A percentile compares a stretch with the other conserved stretches of the same genome.
phyloP scores from a whole-genome alignment of 2,113 vertebrate genomes.

The Vimba vimba region DNA sequence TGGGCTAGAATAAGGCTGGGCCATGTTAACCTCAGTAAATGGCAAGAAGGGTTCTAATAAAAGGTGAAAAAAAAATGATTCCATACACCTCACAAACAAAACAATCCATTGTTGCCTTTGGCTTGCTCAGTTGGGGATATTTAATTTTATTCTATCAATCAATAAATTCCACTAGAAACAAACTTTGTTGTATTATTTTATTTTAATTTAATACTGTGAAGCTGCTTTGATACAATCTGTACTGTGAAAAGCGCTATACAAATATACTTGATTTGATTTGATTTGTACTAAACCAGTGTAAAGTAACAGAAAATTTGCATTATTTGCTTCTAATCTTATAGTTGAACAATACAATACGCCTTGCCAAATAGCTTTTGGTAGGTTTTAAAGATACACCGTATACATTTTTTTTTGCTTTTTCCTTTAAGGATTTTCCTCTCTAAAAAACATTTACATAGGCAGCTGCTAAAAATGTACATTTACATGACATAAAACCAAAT shows the following conservation, averaged over 20 bases:
- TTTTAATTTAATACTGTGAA: too few relatives aligned
- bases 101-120: too few relatives aligned
- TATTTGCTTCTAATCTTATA: neutral
- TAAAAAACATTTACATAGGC: too few relatives aligned
- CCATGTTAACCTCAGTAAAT: neutral
- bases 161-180: too few relatives aligned
- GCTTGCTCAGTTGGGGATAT: too few relatives aligned
- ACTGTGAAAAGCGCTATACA: too few relatives aligned
- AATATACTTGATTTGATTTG: too few relatives aligned
- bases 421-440: neutral
- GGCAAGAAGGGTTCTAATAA: neutral
- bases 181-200: too few relatives aligned
- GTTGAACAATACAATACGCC: neutral
- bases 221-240: too few relatives aligned
- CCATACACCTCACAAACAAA: neutral
- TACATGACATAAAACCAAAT: neutral
- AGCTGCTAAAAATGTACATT: too few relatives aligned
- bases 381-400: neutral
- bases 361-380: neutral
- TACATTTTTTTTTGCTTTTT: too few relatives aligned
- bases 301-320: neutral
- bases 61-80: neutral
- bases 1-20: neutral
- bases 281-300: neutral
- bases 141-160: too few relatives aligned